Conservation (phyloP, 2,888 invertebrate genomes). For the Drosophila yooni region DNA sequence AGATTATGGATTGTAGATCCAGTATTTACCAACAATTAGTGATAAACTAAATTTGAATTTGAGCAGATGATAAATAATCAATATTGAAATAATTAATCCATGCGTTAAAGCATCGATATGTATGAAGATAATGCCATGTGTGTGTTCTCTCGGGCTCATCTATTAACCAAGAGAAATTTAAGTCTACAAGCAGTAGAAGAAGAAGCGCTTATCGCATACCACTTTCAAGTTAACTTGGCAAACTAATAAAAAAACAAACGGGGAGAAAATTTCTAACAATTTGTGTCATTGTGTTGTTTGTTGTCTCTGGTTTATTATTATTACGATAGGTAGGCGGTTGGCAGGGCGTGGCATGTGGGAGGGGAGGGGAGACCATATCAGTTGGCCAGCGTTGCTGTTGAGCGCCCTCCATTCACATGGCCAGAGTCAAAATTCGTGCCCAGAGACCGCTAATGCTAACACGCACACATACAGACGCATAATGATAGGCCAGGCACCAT, state of each 20-base stretch:
- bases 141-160: not conserved
- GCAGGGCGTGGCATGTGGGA: not conserved
- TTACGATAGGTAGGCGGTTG: conserved; percentile 17
- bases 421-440: conserved; percentile 1
- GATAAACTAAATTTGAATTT: not conserved
- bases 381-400: conserved; percentile 18
- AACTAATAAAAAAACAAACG: not conserved
- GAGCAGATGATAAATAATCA: not conserved
- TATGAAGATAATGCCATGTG: not conserved
- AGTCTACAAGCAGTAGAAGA: not conserved
- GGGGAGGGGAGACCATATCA: conserved; percentile 8
- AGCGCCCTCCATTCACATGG: not conserved
- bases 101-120: not conserved
- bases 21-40: not conserved
- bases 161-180: not conserved
- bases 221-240: not conserved
- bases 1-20: not conserved
- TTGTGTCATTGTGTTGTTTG: conserved; percentile 2
- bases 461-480: conserved; percentile 8
- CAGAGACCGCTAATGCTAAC: conserved; percentile 8
- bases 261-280: not conserved
- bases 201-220: not conserved
- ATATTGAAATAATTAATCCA: not conserved
- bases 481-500: conserved; percentile 30
- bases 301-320: conserved; percentile 30